Evolutionary conservation across 2,797 vertebrate species (phyloP), one percentile per base, ranked within the genome.

Genomic region (Pseudochromis fuscus): DNA sequence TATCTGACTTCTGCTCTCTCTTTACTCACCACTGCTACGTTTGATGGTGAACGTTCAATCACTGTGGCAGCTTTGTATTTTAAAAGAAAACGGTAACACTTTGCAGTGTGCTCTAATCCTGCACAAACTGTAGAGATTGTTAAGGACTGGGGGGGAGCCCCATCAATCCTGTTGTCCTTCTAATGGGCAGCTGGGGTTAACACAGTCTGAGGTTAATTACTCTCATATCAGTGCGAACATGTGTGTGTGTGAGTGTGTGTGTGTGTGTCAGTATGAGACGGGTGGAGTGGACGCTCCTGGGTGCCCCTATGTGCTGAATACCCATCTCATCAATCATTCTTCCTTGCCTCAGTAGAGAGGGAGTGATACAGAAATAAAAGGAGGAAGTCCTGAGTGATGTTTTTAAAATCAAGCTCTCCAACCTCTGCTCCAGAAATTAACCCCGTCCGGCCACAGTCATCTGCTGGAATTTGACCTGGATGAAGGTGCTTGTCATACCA

Each of bases 191-290:
- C 87, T 85, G 83, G 92, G 92, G 91, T 90, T 90, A 91, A 90
- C 89, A 81, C 89, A 93, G 93, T 91, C 94, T 88, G 93, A 94
- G 94, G 94, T 95, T 95, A 95, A 95, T 95, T 94, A 94, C 94
- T 94, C 91, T 92, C 92, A 93, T 92, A 92, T 93, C 90, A 83
- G 69, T 74, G 81, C 19, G 57, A 52, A 65, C 12, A 13, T 66
- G 37, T 15, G 37, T 37, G 35, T 37, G 72, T 75, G 80, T 27
- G 55, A 61, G 66, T 13, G n/a, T 67, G 46, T 49, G 46, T 49
- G 76, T 77, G 63, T 79, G 82, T 84, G 84, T 88, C 59, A 67
- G 83, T 64, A 50, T 73, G 79, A 82, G 66, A 81, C 63, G 70
- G 76, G 72, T 79, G 75, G 76, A 86, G 79, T 88, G 85, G 89